phyloP scores from a whole-genome alignment of 2,113 vertebrate species.

The Chloroceryle aenea region DNA sequence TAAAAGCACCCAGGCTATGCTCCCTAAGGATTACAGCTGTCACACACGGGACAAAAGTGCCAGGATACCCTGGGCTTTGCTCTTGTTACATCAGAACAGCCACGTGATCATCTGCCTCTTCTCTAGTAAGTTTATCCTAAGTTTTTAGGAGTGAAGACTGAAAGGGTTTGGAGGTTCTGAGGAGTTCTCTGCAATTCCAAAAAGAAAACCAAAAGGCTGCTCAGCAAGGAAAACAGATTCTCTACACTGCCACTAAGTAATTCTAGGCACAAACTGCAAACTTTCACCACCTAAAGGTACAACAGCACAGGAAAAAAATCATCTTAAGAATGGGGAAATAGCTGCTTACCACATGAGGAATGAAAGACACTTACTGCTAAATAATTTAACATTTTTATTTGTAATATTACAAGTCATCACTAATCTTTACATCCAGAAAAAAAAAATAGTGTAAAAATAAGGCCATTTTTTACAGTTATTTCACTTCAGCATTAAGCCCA shows the following conservation, averaged over 20 bases:
- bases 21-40: background rate
- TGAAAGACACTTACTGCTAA: constrained; percentile 56
- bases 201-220: background rate
- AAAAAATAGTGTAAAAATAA: background rate
- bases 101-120: background rate
- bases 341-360: background rate
- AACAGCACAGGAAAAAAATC: background rate
- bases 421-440: constrained; percentile 24
- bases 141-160: background rate
- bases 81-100: background rate
- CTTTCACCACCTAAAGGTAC: background rate
- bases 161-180: background rate
- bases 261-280: background rate
- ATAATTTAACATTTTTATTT: constrained; percentile 53
- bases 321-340: background rate
- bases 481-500: background rate
- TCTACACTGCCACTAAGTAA: background rate
- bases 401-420: background rate
- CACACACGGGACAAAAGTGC: background rate
- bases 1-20: background rate
- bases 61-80: background rate
- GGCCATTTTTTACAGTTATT: background rate
- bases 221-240: background rate
- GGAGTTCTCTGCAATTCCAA: background rate
- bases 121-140: background rate